These are phyloP conservation scores for Rhynchonema sp. DNA, from an alignment of 2,888 invertebrate species.

Conservation along the genomic window DNA sequence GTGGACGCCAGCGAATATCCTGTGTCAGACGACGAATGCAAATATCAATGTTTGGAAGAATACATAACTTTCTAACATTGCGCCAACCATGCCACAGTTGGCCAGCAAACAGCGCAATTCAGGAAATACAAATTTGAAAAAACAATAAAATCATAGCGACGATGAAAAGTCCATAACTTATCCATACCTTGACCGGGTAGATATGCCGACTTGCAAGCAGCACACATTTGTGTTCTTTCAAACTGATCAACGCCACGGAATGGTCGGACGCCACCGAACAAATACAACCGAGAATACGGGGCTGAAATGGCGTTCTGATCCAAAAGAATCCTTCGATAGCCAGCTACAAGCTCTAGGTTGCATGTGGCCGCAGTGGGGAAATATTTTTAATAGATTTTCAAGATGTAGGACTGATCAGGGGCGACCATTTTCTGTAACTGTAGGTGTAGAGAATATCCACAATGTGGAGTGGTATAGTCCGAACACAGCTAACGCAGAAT, in stretches of 20 bases:
- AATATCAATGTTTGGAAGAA: neutral
- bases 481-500: too few relatives aligned
- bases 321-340: too few relatives aligned
- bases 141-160: neutral
- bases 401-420: too few relatives aligned
- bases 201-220: conserved; percentile 79
- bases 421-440: too few relatives aligned
- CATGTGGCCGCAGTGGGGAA: too few relatives aligned
- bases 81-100: too few relatives aligned
- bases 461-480: too few relatives aligned
- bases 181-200: conserved; percentile 67
- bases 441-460: too few relatives aligned
- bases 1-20: conserved; percentile 36
- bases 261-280: conserved; percentile 94
- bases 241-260: conserved; percentile 76
- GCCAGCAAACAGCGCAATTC: neutral
- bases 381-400: too few relatives aligned
- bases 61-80: neutral
- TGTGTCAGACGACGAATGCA: too few relatives aligned
- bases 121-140: neutral
- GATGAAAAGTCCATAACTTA: too few relatives aligned
- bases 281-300: conserved; percentile 73
- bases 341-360: too few relatives aligned
- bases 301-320: conserved; percentile 37
- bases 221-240: conserved; percentile 78